These are phyloP conservation scores for Scophthalmus maximus DNA, from an alignment of 2,113 vertebrate genomes.

Conservation along the genomic window DNA sequence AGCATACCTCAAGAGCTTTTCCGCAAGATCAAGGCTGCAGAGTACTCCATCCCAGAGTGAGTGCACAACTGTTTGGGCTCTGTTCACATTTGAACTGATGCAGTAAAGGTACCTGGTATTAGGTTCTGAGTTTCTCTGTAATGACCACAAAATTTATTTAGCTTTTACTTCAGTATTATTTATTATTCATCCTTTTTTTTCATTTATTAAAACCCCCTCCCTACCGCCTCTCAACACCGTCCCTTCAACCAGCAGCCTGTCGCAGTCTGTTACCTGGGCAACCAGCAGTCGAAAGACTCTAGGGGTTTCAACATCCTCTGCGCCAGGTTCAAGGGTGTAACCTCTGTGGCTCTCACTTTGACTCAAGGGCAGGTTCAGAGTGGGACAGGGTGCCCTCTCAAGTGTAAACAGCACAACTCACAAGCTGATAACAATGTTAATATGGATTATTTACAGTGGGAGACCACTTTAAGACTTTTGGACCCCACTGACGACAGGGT, in stretches of 20 bases:
- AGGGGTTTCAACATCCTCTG: neutral
- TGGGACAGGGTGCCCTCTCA: neutral
- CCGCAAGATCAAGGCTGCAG: conserved; percentile 99
- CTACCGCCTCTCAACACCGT: neutral
- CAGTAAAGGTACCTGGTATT: no score
- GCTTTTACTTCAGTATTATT: neutral
- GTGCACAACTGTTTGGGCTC: conserved; percentile 70
- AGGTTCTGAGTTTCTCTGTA: neutral
- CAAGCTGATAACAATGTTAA: neutral
- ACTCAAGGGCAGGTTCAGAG: neutral
- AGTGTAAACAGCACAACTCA: neutral
- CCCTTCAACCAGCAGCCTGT: neutral
- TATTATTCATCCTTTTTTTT: neutral
- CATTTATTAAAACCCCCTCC: no score
- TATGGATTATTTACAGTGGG: no score
- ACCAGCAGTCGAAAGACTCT: neutral
- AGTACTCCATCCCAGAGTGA: conserved; percentile 99
- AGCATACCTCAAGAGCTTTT: conserved; percentile 99
- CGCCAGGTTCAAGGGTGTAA: neutral
- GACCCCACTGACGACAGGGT: neutral
- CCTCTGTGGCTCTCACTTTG: neutral
- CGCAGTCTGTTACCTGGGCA: neutral
- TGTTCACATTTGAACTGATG: no score
- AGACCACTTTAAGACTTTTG: no score
- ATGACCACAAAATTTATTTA: no score